A percentile compares a stretch with the other conserved stretches of the same genome.
These are phyloP conservation scores for Stegodyphus dumicola DNA, from an alignment of 1,140 invertebrate genomes.

Conservation along the genomic window DNA sequence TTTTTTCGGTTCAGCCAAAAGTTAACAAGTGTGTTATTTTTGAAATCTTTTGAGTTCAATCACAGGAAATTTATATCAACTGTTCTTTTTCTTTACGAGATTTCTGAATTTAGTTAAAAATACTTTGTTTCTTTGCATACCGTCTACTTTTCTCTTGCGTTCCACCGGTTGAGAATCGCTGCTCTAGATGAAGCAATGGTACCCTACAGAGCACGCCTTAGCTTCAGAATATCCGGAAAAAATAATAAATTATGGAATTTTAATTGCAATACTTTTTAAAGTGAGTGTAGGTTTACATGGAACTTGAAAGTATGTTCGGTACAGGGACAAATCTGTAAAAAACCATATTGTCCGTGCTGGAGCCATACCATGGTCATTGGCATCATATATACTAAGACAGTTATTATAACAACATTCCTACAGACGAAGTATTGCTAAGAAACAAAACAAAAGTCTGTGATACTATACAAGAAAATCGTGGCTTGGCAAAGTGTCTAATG, in stretches of 20 bases:
- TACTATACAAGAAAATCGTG: neutral
- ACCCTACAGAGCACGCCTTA: neutral
- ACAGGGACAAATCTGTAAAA: neutral
- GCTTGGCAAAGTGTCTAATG: neutral
- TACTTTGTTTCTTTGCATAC: too few species aligned
- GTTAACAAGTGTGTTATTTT: too few species aligned
- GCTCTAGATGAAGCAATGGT: constrained; percentile 11
- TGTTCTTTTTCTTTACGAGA: too few species aligned
- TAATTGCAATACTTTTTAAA: constrained; percentile 14
- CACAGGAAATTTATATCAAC: too few species aligned
- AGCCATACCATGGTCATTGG: neutral
- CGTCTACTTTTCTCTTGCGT: too few species aligned
- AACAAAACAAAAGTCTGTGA: neutral
- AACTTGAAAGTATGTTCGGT: constrained; percentile 3
- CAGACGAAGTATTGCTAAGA: neutral
- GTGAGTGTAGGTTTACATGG: neutral
- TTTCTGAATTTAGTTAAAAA: too few species aligned
- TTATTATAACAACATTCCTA: neutral
- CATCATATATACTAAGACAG: constrained; percentile 11
- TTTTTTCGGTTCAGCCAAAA: too few species aligned
- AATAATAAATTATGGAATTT: neutral
- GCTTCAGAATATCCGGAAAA: neutral
- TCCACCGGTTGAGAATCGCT: too few species aligned
- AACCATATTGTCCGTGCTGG: neutral
- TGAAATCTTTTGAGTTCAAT: too few species aligned